These are phyloP conservation scores for Microtus richardsoni DNA, from an alignment of 2,113 vertebrate species.

Conservation along the genomic window DNA sequence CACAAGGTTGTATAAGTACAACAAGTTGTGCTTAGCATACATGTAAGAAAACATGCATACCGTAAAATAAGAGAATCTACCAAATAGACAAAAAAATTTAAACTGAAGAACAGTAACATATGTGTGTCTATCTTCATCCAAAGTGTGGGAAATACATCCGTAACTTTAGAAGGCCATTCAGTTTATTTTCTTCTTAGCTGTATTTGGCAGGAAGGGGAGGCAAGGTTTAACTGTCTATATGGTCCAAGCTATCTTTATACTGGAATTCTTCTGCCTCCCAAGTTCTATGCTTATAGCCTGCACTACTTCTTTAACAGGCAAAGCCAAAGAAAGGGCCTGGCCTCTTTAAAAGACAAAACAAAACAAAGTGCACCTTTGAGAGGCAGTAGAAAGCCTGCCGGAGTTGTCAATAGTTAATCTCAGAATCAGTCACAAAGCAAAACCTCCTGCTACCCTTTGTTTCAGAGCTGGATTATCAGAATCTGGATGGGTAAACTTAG, in stretches of 20 bases:
- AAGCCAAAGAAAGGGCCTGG: conserved; percentile 45
- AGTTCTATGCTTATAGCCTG: not conserved
- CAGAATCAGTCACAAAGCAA: conserved; percentile 64
- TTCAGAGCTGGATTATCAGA: conserved; percentile 49
- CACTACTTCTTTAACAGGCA: not conserved
- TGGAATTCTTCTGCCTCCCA: not conserved
- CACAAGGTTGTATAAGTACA: not conserved
- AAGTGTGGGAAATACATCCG: not conserved
- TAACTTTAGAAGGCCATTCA: not conserved
- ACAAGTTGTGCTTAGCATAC: not conserved
- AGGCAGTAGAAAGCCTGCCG: conserved; percentile 35
- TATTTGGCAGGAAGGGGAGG: not conserved
- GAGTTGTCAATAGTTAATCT: conserved; percentile 78
- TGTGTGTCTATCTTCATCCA: not conserved
- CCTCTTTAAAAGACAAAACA: conserved; percentile 62
- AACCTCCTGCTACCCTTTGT: conserved; percentile 62
- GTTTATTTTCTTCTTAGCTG: not conserved
- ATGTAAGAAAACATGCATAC: not conserved
- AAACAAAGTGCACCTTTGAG: not conserved
- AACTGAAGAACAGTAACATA: not conserved
- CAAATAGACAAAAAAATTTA: not conserved
- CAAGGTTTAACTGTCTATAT: not conserved
- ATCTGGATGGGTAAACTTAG: not conserved
- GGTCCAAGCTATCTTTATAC: too few relatives aligned
- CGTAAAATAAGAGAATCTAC: not conserved